Conservation (phyloP, 2,888 invertebrate species). For the Horisme vitalbata region DNA sequence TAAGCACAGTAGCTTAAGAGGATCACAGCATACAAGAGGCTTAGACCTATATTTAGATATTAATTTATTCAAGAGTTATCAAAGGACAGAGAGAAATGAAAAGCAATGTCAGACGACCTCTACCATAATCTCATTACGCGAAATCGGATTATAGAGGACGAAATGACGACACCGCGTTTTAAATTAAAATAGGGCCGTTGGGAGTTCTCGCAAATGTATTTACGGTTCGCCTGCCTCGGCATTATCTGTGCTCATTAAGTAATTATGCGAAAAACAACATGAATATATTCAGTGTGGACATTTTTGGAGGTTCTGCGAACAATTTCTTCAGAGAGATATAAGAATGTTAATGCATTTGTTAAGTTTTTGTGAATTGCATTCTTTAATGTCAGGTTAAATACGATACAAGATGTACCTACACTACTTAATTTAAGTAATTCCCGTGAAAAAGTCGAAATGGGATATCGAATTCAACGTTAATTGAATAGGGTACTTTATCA, state of each 20-base stretch:
- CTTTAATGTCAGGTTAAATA: too few species aligned
- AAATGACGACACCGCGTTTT: constrained; percentile 38
- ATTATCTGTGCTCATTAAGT: constrained; percentile 7
- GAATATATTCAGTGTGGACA: neutral
- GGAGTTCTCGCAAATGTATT: constrained; percentile 13
- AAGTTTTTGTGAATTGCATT: too few species aligned
- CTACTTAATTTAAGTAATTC: too few species aligned
- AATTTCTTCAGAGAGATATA: neutral
- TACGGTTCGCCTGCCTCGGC: constrained; percentile 1
- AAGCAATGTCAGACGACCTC: constrained; percentile 24
- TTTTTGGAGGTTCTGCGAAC: constrained; percentile 2
- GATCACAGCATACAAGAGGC: constrained; percentile 8
- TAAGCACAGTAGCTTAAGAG: constrained; percentile 10
- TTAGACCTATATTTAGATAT: constrained; percentile 5
- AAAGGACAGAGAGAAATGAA: constrained; percentile 25
- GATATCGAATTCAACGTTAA: too few species aligned
- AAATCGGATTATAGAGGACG: constrained; percentile 60
- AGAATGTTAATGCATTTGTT: constrained; percentile 5
- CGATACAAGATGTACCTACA: too few species aligned
- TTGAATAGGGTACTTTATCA: too few species aligned
- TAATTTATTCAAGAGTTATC: constrained; percentile 16
- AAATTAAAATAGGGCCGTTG: constrained; percentile 43
- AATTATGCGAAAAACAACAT: constrained; percentile 15
- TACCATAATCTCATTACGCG: constrained; percentile 51
- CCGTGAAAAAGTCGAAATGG: too few species aligned